Base-by-base conservation (phyloP, 2,888 invertebrate species). In the Apomyelois bistriatella region DNA sequence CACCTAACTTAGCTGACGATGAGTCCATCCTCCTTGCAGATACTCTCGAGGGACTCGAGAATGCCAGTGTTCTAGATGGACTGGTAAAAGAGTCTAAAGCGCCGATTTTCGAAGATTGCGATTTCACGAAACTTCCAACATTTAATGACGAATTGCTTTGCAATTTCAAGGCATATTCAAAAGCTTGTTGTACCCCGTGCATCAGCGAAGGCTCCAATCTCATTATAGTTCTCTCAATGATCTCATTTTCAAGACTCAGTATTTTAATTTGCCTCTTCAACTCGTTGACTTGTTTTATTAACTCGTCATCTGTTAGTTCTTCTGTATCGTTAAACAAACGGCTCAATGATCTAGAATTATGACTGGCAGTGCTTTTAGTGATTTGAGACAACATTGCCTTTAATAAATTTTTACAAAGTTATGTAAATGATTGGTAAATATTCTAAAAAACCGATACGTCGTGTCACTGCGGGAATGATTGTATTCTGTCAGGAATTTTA, bases 221-320 rank as follows among this genome's bases (percentile, higher is more conserved):
- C 58, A 68, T 61, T 0, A 92, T 82, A 2, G 86, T 85, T 10
- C 74, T 79, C 58, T 92, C 92, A 8, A 92, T 74, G 13, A 92
- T 75, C 50, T 92, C 91, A 55, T 92, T 92, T 61, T 92, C 92
- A 0, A 92, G 58, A 0, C 60, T 61, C 7, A 92, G 52, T 1
- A 87, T 54, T 53, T 68, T 77, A 4, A 82, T 66, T 53, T 81
- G 74, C 0, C 72, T 65, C 54, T 80, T 88, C 1, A 85, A 54
- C 0, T 82, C 79, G 15, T 67, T 71, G 0, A 90, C 82, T 54
- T 79, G 70, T 49, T 75, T 82, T 3, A 82, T 61, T 0, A 90
- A 64, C 50, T 88, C 87, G 0, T 66, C 63, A 36, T 89, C 90
- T 0, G 75, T 72, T 0, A 88, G 16, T 48, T 83, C 80, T 0